Evolutionary conservation across 2,888 invertebrate genomes (phyloP), one percentile per base, ranked within the genome.

Genomic region (Acronicta leporina): DNA sequence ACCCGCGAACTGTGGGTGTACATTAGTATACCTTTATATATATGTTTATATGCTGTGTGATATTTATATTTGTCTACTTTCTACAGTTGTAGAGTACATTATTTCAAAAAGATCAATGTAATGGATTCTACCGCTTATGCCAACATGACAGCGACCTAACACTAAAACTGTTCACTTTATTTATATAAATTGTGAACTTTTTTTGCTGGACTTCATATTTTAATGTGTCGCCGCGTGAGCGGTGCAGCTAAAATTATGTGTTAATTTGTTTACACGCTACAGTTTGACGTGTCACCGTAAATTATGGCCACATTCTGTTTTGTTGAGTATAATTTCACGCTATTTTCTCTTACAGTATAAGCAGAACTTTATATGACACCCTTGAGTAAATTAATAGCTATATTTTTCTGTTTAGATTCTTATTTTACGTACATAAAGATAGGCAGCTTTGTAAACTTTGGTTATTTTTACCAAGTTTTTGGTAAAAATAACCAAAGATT

Each of bases 231-330:
- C 56, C 57, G 53, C 45, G 60, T 49, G 58, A 61, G 52, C 69
- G 64, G 56, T 74, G 63, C 46, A 70, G 48, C 73, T 69, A 53
- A 73, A 73, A 73, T 73, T 69, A 55, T 59, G 70, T 76, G 65
- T 66, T 73, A 73, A 73, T 74, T 72, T 73, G 63, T 68, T 61
- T 56, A 69, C 59, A 58, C 54, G 68, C 68, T 70, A 35, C 73
- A 73, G 57, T 66, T 73, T 73, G 71, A 73, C 62, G 44, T 69
- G 73, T 55, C 50, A 57, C 14, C 30, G 56, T 74, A 54, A 73
- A 63, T 74, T 73, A 66, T 63, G 46, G 56, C 59, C 35, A 46
- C 63, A 55, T 69, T 59, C 54, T 66, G 57, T 69, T 69, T 74
- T 70, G 68, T 67, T n/a, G 43, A 43, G 59, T 55, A 60, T 60